These are phyloP conservation scores for Leptinotarsa juncta DNA, from an alignment of 2,888 invertebrate species.

Conservation along the genomic window DNA sequence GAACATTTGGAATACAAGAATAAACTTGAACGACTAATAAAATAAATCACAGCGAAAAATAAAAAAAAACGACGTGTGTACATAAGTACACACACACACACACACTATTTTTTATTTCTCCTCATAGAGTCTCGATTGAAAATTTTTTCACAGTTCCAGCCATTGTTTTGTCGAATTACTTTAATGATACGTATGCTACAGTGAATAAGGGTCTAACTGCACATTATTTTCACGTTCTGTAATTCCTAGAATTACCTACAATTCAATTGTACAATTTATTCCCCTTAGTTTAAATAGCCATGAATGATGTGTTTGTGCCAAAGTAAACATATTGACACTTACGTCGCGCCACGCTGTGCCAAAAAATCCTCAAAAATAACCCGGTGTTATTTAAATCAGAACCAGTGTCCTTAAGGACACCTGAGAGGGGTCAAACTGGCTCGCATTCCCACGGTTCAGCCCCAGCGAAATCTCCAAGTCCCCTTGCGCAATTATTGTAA, in stretches of 20 bases:
- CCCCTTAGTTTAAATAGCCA: neutral
- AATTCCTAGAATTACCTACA: neutral
- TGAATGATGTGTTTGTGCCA: conserved; percentile 24
- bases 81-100: too few relatives aligned
- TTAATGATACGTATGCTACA: too few relatives aligned
- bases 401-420: conserved; percentile 39
- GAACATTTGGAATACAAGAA: too few relatives aligned
- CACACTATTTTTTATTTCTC: too few relatives aligned
- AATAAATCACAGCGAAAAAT: too few relatives aligned
- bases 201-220: too few relatives aligned
- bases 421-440: conserved; percentile 37
- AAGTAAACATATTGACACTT: conserved; percentile 43
- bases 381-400: conserved; percentile 28
- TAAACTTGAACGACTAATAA: too few relatives aligned
- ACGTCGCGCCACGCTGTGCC: conserved; percentile 32
- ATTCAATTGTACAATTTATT: neutral
- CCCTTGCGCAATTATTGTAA: conserved; percentile 47
- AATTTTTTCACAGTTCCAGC: too few relatives aligned
- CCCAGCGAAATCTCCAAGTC: conserved; percentile 32
- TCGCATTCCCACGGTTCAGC: conserved; percentile 40
- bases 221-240: neutral
- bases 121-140: too few relatives aligned
- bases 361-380: conserved; percentile 27
- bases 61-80: too few relatives aligned
- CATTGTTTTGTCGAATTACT: too few relatives aligned